phyloP scores from a whole-genome alignment of 2,113 vertebrate genomes.

The Platanista minor region DNA sequence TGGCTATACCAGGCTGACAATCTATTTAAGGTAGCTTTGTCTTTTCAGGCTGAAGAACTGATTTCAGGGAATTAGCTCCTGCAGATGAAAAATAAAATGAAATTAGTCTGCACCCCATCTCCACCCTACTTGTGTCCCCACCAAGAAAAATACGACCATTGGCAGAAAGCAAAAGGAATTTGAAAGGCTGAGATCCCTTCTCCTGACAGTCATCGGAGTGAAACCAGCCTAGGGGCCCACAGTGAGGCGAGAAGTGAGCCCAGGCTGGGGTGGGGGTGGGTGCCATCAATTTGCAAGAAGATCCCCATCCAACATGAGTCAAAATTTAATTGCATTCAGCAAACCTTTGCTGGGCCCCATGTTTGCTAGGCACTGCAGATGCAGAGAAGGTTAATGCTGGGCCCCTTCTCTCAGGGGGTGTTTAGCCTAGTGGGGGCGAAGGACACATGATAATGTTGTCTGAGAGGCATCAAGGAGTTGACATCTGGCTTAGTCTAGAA shows the following conservation, averaged over 20 bases:
- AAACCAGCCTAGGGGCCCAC: neutral
- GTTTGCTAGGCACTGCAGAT: neutral
- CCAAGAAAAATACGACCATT: conserved; percentile 43
- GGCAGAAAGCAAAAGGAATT: conserved; percentile 80
- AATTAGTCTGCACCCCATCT: neutral
- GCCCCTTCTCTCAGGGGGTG: neutral
- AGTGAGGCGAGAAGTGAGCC: neutral
- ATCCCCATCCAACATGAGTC: neutral
- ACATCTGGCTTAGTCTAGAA: neutral
- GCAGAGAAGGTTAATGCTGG: neutral
- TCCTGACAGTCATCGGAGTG: neutral
- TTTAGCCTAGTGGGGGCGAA: neutral
- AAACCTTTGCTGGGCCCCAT: neutral
- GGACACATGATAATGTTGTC: neutral
- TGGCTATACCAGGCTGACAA: conserved; percentile 87
- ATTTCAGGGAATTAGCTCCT: conserved; percentile 85
- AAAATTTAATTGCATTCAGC: neutral
- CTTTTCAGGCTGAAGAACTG: conserved; percentile 87
- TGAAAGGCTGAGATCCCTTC: conserved; percentile 50
- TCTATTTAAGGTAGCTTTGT: conserved; percentile 87
- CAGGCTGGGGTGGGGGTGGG: neutral
- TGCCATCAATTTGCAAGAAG: neutral
- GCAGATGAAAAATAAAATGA: conserved; percentile 73
- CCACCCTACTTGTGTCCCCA: neutral
- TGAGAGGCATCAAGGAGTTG: neutral